phyloP scores from a whole-genome alignment of 2,888 invertebrate genomes.

The Euplexia lucipara region DNA sequence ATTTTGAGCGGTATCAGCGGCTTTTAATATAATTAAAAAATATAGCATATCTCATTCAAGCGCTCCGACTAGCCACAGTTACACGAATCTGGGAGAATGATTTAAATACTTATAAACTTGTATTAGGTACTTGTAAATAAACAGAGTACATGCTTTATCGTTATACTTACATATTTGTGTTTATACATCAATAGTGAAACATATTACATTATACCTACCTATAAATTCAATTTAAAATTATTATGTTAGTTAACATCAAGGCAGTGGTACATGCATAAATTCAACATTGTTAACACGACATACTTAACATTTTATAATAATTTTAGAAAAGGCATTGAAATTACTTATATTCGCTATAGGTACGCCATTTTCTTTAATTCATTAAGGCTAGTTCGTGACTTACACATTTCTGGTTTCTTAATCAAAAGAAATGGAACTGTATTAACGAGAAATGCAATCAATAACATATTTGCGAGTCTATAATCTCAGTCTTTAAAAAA shows the following conservation, averaged over 20 bases:
- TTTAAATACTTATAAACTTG: constrained; percentile 58
- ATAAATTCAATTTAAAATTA: constrained; percentile 74
- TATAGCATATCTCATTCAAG: constrained; percentile 51
- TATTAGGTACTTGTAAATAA: constrained; percentile 64
- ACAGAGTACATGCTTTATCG: constrained; percentile 59
- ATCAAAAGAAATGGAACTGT: constrained; percentile 52
- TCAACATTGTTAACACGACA: constrained; percentile 74
- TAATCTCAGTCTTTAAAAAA: constrained; percentile 68
- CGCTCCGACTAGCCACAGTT: constrained; percentile 16
- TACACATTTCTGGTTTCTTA: constrained; percentile 55
- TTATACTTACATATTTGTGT: constrained; percentile 71
- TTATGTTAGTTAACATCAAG: constrained; percentile 83
- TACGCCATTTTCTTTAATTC: constrained; percentile 54
- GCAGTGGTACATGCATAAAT: constrained; percentile 84
- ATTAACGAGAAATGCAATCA: constrained; percentile 44
- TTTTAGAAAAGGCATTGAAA: constrained; percentile 70
- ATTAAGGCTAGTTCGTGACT: constrained; percentile 66
- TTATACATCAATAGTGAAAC: constrained; percentile 76
- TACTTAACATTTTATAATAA: constrained; percentile 71
- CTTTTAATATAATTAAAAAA: constrained; percentile 65
- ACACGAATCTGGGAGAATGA: constrained; percentile 25
- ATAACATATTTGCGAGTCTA: constrained; percentile 47
- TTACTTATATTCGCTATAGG: constrained; percentile 56
- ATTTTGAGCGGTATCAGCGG: constrained; percentile 70
- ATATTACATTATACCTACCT: constrained; percentile 75